A percentile compares a stretch with the other conserved stretches of the same genome.
Conservation (phyloP, 2,113 vertebrate genomes). For the Spheniscus mendiculus region DNA sequence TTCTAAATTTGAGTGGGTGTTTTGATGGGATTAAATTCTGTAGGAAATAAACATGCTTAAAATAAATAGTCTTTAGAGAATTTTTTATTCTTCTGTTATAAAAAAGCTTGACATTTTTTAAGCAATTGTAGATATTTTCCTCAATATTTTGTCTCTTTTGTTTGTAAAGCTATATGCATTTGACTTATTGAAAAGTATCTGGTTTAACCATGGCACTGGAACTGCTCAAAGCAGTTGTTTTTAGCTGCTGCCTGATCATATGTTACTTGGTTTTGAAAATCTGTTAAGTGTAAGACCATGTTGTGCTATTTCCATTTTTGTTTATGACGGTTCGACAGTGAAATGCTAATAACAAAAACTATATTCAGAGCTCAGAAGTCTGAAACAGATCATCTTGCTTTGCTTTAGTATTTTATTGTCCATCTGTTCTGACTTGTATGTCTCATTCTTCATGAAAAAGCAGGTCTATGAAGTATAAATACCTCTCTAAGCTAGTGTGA, state of each 20-base stretch:
- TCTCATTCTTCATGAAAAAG: background rate
- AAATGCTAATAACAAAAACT: background rate
- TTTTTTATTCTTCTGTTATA: conserved; percentile 22
- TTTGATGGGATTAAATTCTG: conserved; percentile 71
- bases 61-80: conserved; percentile 33
- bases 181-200: background rate
- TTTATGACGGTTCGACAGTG: background rate
- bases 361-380: background rate
- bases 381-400: background rate
- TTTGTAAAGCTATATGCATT: background rate
- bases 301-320: background rate
- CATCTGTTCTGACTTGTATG: background rate
- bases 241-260: background rate
- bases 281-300: background rate
- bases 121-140: conserved; percentile 8
- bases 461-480: background rate
- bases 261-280: background rate
- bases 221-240: background rate
- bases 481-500: background rate
- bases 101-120: conserved; percentile 35
- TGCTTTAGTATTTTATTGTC: background rate
- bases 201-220: background rate
- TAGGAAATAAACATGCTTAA: conserved; percentile 72
- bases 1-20: conserved; percentile 64
- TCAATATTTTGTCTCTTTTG: background rate